phyloP scores from a whole-genome alignment of 53 echinoderm and acorn worm species.

The Temnopleurus reevesii region DNA sequence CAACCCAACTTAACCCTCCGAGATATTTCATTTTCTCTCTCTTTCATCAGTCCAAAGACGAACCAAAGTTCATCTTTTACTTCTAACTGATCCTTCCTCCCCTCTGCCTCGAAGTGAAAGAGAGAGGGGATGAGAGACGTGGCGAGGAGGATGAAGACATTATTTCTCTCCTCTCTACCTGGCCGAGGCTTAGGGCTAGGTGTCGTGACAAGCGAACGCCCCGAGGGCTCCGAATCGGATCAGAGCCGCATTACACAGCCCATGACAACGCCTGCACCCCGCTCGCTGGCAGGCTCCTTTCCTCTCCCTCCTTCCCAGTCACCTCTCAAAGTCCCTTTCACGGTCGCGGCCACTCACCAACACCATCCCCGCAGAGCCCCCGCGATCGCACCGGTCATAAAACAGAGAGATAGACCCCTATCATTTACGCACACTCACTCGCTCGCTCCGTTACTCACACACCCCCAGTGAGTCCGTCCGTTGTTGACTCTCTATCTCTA shows the following conservation, averaged over 20 bases:
- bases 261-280: conserved; percentile 28
- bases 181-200: conserved; percentile 26
- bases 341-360: background rate
- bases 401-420: conserved; percentile 6
- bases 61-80: background rate
- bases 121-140: background rate
- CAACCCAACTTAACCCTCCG: background rate
- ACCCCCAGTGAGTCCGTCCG: background rate
- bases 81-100: conserved; percentile 2
- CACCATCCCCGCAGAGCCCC: background rate
- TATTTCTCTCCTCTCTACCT: conserved; percentile 43
- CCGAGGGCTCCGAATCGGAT: conserved; percentile 17
- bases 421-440: conserved; percentile 31
- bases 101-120: background rate
- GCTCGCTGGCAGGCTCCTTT: background rate
- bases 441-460: background rate
- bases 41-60: background rate
- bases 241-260: conserved; percentile 27
- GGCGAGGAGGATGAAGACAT: conserved; percentile 39
- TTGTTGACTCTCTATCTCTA: background rate
- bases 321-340: conserved; percentile 40
- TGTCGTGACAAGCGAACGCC: conserved; percentile 45
- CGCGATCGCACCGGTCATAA: background rate
- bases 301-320: background rate
- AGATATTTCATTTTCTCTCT: background rate